Base-by-base conservation (phyloP, 2,888 invertebrate species). In the Atethmia centrago region DNA sequence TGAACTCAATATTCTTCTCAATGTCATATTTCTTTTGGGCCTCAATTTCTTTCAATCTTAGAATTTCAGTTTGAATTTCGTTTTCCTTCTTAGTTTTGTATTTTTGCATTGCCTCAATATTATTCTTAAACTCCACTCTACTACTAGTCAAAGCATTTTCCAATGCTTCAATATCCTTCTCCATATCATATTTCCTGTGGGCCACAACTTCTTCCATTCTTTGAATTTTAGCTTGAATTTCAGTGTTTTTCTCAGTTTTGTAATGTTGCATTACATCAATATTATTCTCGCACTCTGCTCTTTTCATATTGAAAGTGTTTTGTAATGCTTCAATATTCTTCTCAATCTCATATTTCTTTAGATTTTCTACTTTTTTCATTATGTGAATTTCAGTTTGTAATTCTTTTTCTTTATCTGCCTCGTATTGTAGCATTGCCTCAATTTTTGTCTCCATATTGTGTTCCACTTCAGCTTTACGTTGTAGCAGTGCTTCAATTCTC, bases 321-420 rank as follows among this genome's bases (percentile, higher is more conserved):
- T 70, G 10, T n/a, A 66, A 40, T 45, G 55, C 53, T 42, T 21
- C 3, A 55, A 71, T 71, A 21, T 67, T 53, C 5, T 31, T 66
- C 8, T 36, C 7, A 51, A 31, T 64, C 1, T 56, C 19, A 21
- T 40, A 0, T 28, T 40, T 14, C 8, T 40, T 31, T 16, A n/a
- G 49, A 8, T 19, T n/a, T 5, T 25, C 2, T 2, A 1, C 4
- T 47, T 49, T 4, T 3, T 49, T 42, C 40, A 42, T 42, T 49
- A 8, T 28, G 58, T 69, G 2, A 58, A 31, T 28, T 31, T 49
- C 10, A 5, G 10, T 28, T 14, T 69, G 19, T 10, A 69, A 16
- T 47, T 71, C 49, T 5, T 5, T 69, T 49, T 10, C 28, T 56
- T 58, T 69, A 12, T 49, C 2, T 19, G 36, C 16, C 42, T 61